phyloP scores from a whole-genome alignment of 2,888 invertebrate species.

The Kryphioiulus occultus region DNA sequence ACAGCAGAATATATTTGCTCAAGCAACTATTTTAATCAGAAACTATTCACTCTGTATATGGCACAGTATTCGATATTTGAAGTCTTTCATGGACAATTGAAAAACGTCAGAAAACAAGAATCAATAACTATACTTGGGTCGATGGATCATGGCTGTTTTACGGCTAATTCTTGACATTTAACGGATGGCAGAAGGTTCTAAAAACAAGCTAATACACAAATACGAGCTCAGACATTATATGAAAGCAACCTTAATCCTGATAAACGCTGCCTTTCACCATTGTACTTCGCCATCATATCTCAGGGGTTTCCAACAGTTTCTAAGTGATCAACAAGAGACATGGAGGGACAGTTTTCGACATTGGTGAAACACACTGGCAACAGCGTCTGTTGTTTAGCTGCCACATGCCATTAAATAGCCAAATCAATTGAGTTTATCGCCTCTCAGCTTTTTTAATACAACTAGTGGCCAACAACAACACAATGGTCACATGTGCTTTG shows the following conservation, averaged over 20 bases:
- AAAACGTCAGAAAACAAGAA: not conserved
- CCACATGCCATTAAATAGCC: conserved; percentile 8
- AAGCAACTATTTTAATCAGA: too few relatives aligned
- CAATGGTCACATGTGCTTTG: not conserved
- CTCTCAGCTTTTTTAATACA: not conserved
- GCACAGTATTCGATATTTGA: too few relatives aligned
- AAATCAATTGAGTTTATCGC: conserved; percentile 39
- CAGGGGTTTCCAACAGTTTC: not conserved
- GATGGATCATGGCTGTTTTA: not conserved
- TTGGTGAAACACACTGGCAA: not conserved
- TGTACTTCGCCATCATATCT: conserved; percentile 11
- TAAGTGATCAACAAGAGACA: not conserved
- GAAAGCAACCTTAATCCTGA: conserved; percentile 11
- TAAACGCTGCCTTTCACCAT: conserved; percentile 26
- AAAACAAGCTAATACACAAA: not conserved
- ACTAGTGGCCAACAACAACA: not conserved
- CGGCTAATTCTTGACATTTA: conserved; percentile 29
- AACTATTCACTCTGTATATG: too few relatives aligned
- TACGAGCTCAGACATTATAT: not conserved
- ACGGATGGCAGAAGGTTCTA: not conserved
- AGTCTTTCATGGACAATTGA: too few relatives aligned
- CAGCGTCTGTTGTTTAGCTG: not conserved
- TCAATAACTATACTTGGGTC: not conserved
- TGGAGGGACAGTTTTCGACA: not conserved
- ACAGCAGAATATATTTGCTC: too few relatives aligned